Percentiles rank a stretch among this genome's conserved stretches.
phyloP scores from a whole-genome alignment of 2,797 vertebrate species.

The Tamandua tetradactyla region DNA sequence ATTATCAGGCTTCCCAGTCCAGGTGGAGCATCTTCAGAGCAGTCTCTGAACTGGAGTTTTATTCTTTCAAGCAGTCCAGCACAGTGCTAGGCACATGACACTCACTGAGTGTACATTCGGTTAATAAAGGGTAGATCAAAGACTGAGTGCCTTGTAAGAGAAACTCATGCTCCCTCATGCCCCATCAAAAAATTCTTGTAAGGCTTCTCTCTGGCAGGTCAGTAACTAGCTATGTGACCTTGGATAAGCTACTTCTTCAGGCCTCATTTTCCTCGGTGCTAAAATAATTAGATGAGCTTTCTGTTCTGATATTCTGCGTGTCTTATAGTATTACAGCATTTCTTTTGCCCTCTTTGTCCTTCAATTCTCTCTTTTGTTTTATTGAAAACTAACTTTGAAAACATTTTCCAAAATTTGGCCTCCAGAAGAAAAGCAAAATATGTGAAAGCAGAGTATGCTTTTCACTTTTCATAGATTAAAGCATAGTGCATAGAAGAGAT shows the following conservation, averaged over 20 bases:
- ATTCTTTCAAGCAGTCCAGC: not conserved
- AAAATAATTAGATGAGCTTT: not conserved
- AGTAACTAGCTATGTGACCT: not conserved
- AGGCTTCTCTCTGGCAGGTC: not conserved
- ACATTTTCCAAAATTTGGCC: not conserved
- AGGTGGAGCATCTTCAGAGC: not conserved
- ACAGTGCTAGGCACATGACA: not conserved
- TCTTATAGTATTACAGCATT: not conserved
- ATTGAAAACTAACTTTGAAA: slow-evolving; percentile 13
- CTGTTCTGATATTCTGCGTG: not conserved
- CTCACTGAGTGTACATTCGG: not conserved
- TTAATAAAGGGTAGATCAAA: not conserved
- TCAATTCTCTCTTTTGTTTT: not conserved
- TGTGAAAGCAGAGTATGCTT: not conserved
- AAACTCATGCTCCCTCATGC: not conserved
- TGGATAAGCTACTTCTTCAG: not conserved
- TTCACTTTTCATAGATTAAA: not conserved
- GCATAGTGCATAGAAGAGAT: not conserved
- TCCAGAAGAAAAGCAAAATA: slow-evolving; percentile 24
- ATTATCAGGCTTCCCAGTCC: not conserved
- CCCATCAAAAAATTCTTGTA: not conserved
- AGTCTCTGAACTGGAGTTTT: not conserved
- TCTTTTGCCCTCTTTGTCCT: not conserved
- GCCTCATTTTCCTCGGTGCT: not conserved
- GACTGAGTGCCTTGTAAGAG: not conserved